Evolutionary conservation across 1,140 invertebrate species (phyloP).

Genomic region (Akabosia matsudoensis): DNA sequence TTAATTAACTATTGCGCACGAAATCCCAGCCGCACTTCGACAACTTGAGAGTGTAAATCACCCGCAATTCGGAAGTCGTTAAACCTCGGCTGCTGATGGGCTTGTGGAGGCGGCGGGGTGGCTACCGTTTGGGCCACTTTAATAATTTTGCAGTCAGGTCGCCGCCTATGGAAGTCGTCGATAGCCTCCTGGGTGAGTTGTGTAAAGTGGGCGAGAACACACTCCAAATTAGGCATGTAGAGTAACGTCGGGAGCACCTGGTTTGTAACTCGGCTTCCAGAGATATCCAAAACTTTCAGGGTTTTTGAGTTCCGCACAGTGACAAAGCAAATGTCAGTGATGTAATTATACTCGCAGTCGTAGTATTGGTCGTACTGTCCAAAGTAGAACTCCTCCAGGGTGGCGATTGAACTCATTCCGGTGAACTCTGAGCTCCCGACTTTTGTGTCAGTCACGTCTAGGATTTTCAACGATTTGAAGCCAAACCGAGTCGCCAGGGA

Average conservation of each 20-base stretch:
- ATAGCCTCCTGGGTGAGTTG: slow-evolving; percentile 32
- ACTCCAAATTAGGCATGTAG: slow-evolving; percentile 15
- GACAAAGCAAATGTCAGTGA: slow-evolving; percentile 29
- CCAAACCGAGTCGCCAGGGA: slow-evolving; percentile 69
- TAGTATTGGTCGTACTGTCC: slow-evolving; percentile 41
- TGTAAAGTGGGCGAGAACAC: slow-evolving; percentile 39
- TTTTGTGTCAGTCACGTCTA: slow-evolving; percentile 44
- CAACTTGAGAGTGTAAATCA: neutral
- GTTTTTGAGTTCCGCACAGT: slow-evolving; percentile 26
- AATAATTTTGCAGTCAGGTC: slow-evolving; percentile 25
- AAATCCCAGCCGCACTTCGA: neutral
- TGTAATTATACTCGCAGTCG: slow-evolving; percentile 24
- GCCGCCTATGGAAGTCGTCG: slow-evolving; percentile 25
- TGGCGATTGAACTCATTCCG: slow-evolving; percentile 25
- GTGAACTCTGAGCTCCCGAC: slow-evolving; percentile 37
- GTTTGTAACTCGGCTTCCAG: slow-evolving; percentile 36
- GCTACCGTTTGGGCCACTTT: slow-evolving; percentile 26
- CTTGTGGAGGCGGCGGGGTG: neutral
- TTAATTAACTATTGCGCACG: neutral
- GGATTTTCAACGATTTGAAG: slow-evolving; percentile 55
- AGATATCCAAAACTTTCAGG: slow-evolving; percentile 36
- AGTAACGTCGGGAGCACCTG: slow-evolving; percentile 17
- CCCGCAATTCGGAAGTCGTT: neutral
- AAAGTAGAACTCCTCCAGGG: slow-evolving; percentile 44
- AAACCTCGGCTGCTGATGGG: neutral